phyloP scores from a whole-genome alignment of 2,113 vertebrate genomes.

The Symphodus melops region DNA sequence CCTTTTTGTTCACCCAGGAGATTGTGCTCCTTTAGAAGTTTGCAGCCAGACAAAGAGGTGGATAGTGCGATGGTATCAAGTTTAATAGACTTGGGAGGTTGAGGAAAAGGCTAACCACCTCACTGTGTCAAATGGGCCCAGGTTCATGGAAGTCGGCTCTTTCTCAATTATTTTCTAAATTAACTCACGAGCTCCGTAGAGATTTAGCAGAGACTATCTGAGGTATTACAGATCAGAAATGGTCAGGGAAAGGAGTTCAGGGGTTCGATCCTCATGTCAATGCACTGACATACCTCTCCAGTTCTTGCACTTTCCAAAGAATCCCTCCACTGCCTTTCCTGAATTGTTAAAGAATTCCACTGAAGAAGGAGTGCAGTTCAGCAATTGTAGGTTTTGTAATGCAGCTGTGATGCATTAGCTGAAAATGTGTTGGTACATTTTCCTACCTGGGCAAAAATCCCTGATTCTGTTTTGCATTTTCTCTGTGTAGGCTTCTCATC shows the following conservation, averaged over 20 bases:
- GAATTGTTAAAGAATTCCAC: conserved; percentile 32
- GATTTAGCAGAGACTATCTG: conserved; percentile 45
- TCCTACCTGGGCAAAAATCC: neutral
- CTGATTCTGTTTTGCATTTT: no score
- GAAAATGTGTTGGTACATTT: neutral
- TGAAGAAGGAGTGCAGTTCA: neutral
- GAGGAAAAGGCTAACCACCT: conserved; percentile 80
- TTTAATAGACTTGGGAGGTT: conserved; percentile 80
- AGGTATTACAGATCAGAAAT: conserved; percentile 40
- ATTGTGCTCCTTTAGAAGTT: conserved; percentile 81
- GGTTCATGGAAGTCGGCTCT: conserved; percentile 70
- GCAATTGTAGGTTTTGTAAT: neutral
- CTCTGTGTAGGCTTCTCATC: neutral
- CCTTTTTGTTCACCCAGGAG: conserved; percentile 79
- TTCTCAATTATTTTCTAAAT: conserved; percentile 82
- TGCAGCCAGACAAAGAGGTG: conserved; percentile 77
- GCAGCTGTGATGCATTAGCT: neutral
- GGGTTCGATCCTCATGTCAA: conserved; percentile 41
- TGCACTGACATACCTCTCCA: conserved; percentile 45
- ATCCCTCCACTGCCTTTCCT: conserved; percentile 9
- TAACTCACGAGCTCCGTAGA: conserved; percentile 60
- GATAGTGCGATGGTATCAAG: conserved; percentile 78
- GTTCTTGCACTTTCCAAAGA: conserved; percentile 24
- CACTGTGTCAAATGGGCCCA: conserved; percentile 68
- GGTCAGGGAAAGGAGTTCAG: conserved; percentile 38